phyloP scores from a whole-genome alignment of 2,888 invertebrate genomes.

The Operophtera brumata region DNA sequence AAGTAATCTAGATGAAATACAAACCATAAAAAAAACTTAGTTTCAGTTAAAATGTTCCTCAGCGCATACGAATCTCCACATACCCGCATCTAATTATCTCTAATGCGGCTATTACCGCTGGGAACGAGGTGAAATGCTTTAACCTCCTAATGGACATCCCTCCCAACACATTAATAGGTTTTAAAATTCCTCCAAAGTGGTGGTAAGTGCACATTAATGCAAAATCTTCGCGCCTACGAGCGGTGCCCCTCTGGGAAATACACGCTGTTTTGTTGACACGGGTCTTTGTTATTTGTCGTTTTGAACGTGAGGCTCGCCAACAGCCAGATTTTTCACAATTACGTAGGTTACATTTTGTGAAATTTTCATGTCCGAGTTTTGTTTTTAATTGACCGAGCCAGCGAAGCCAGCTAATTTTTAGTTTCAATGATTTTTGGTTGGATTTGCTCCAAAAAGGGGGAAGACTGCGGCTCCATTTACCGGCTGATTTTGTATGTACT shows the following conservation, averaged over 20 bases:
- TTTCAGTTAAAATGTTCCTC: conserved; percentile 10
- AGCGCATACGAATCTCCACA: conserved; percentile 13
- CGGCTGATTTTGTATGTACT: too few relatives aligned
- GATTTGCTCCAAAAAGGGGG: too few relatives aligned
- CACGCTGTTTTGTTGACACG: conserved; percentile 22
- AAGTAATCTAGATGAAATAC: conserved; percentile 2
- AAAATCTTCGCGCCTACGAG: conserved; percentile 32
- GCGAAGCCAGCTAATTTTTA: too few relatives aligned
- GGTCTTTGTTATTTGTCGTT: conserved; percentile 10
- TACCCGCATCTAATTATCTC: conserved; percentile 27
- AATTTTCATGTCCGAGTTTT: too few relatives aligned
- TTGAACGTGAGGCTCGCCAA: neutral
- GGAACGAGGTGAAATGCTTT: conserved; percentile 52
- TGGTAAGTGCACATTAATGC: conserved; percentile 40
- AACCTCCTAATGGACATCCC: conserved; percentile 65
- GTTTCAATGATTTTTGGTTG: too few relatives aligned
- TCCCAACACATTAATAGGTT: conserved; percentile 64
- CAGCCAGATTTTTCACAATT: neutral
- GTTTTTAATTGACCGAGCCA: too few relatives aligned
- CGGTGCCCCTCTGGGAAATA: conserved; percentile 21
- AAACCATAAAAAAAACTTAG: conserved; percentile 9
- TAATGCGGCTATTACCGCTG: conserved; percentile 41
- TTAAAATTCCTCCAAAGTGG: conserved; percentile 50
- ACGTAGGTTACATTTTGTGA: too few relatives aligned
- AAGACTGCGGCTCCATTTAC: too few relatives aligned